Percentiles rank a stretch among this genome's conserved stretches.
These are phyloP conservation scores for Stigmatopora nigra DNA, from an alignment of 2,113 vertebrate genomes.

Conservation along the genomic window DNA sequence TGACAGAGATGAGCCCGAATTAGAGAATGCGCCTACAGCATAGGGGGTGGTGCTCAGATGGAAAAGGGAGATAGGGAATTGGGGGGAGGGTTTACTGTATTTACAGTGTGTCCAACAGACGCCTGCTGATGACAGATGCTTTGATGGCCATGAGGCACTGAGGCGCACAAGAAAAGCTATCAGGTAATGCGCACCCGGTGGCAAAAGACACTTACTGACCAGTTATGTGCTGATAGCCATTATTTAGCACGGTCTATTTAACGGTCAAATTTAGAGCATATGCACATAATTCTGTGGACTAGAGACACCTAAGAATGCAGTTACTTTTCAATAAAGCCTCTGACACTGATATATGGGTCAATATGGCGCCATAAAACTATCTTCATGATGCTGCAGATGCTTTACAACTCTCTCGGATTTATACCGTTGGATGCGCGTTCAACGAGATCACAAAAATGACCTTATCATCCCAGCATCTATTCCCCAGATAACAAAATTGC, in stretches of 20 bases:
- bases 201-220: constrained; percentile 19
- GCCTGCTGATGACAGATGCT: constrained; percentile 36
- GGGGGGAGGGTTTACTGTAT: constrained; percentile 52
- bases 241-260: not conserved
- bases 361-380: constrained; percentile 4
- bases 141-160: constrained; percentile 11
- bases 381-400: constrained; percentile 9
- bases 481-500: constrained; percentile 32
- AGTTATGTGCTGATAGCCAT: not conserved
- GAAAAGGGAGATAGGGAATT: constrained; percentile 7
- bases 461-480: constrained; percentile 8
- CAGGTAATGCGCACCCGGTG: constrained; percentile 22
- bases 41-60: constrained; percentile 7
- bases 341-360: constrained; percentile 8
- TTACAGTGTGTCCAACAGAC: constrained; percentile 65
- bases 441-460: constrained; percentile 15
- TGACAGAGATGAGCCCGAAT: constrained; percentile 55
- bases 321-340: constrained; percentile 4
- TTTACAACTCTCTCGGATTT: constrained; percentile 8
- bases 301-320: not conserved
- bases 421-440: not conserved
- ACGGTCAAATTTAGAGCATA: not conserved
- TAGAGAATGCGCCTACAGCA: constrained; percentile 43
- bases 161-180: constrained; percentile 14
- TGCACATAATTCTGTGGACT: constrained; percentile 3